These are phyloP conservation scores for Eulemur rubriventer DNA, from an alignment of 2,797 vertebrate genomes.

Conservation along the genomic window DNA sequence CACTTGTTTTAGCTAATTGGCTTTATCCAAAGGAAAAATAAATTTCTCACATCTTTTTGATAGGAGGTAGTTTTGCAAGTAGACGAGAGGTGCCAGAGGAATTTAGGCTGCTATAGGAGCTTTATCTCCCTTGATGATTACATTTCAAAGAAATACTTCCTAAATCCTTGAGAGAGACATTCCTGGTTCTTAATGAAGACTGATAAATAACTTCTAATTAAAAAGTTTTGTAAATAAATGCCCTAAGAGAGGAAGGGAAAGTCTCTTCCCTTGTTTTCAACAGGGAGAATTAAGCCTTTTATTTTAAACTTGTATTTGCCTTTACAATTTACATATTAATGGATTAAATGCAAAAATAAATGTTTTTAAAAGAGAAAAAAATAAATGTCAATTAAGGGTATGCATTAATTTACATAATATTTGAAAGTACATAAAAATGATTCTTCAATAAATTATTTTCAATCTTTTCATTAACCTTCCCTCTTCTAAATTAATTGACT, in stretches of 20 bases:
- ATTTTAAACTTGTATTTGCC: background rate
- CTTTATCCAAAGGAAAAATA: background rate
- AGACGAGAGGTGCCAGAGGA: background rate
- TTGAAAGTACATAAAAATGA: background rate
- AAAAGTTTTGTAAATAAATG: background rate
- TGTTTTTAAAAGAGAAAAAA: background rate
- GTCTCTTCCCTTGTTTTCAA: background rate
- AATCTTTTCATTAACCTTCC: background rate
- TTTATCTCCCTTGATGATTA: background rate
- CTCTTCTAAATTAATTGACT: background rate
- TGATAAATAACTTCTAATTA: background rate
- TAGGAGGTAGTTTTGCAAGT: background rate
- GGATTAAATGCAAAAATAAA: background rate
- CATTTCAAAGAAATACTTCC: background rate
- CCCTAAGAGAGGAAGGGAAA: background rate
- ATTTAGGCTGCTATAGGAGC: background rate
- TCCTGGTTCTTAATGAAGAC: background rate
- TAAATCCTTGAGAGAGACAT: background rate
- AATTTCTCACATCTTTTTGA: background rate
- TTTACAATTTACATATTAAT: background rate
- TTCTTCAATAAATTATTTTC: background rate
- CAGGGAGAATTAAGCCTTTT: background rate
- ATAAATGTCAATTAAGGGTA: background rate
- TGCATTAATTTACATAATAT: background rate
- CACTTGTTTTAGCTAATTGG: background rate